Base-by-base conservation (phyloP, 2,888 invertebrate species). In the Eledona agricola region DNA sequence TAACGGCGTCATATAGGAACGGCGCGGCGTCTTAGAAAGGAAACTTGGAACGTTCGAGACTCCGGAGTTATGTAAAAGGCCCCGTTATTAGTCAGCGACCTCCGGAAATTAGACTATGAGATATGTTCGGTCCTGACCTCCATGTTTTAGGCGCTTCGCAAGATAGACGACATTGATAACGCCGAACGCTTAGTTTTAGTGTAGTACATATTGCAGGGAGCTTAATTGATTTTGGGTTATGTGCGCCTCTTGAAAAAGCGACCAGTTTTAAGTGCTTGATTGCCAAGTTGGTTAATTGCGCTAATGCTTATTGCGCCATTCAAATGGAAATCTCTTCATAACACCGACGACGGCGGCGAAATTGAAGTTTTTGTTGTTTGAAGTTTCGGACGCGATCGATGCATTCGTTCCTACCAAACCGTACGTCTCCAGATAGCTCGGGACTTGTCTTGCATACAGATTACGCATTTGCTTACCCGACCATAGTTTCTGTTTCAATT, bases 401-500 rank as follows among this genome's bases (percentile, higher is more conserved):
- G 50, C 37, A 51, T 40, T 54, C 40, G 47, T 49, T 37, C 26
- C 16, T 35, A 51, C 35, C 42, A 45, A 51, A 49, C 42, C 49
- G 49, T 54, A 54, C 19, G 49, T 54, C 54, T 60, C 51, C 35
- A 57, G 59, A 62, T 64, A 57, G 58, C 60, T 38, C 29, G 55
- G 54, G 53, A 50, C 25, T 45, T 34, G 65, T 66, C 70, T 71
- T 72, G 73, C 73, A 74, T 74, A 74, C 72, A 74, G 70, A 74
- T 73, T 71, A 72, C 71, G 64, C 70, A 72, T 70, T 74, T 73
- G 70, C 69, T 61, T 65, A 60, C 59, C 64, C 62, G 64, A 60
- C 66, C 67, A 69, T 70, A 70, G 71, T 70, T 71, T 67, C 69
- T 63, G 70, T 72, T 72, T 73, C 72, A 73, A 73, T 73, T 73